Percentiles rank a stretch among this genome's conserved stretches.
phyloP scores from a whole-genome alignment of 2,113 vertebrate genomes.

The Platichthys flesus region DNA sequence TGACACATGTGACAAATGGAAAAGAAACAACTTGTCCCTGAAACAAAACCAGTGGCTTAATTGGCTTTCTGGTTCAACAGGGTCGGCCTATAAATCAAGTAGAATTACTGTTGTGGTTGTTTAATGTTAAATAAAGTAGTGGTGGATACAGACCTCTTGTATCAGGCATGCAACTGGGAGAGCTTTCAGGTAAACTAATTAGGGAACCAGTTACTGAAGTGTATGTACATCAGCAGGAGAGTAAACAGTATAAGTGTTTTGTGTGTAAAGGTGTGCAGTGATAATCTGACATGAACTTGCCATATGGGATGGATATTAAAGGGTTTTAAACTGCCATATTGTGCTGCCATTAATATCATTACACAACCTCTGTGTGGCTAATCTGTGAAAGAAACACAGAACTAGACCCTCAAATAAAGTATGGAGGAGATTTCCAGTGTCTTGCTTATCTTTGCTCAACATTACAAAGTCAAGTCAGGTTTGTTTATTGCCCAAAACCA shows the following conservation, averaged over 20 bases:
- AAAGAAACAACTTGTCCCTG: not conserved
- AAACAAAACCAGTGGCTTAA: not conserved
- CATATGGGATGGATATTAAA: not conserved
- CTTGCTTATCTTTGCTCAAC: no score
- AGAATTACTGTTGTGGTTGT: no score
- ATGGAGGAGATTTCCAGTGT: not conserved
- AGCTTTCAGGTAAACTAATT: not conserved
- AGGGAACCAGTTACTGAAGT: not conserved
- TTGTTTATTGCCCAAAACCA: not conserved
- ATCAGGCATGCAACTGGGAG: not conserved
- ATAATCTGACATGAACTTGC: not conserved
- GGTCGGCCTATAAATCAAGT: not conserved
- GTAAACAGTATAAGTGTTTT: not conserved
- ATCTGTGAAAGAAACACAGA: not conserved
- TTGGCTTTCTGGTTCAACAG: not conserved
- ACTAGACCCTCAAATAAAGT: not conserved
- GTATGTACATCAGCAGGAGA: not conserved
- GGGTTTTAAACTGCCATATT: not conserved
- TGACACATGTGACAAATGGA: not conserved
- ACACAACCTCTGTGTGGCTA: not conserved
- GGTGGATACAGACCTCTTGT: not conserved
- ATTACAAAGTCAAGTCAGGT: not conserved
- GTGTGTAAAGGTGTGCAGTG: not conserved
- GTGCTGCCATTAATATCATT: not conserved
- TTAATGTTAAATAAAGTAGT: not conserved